Evolutionary conservation across 2,888 invertebrate species (phyloP).

Genomic region (Pyrocoelia pectoralis): DNA sequence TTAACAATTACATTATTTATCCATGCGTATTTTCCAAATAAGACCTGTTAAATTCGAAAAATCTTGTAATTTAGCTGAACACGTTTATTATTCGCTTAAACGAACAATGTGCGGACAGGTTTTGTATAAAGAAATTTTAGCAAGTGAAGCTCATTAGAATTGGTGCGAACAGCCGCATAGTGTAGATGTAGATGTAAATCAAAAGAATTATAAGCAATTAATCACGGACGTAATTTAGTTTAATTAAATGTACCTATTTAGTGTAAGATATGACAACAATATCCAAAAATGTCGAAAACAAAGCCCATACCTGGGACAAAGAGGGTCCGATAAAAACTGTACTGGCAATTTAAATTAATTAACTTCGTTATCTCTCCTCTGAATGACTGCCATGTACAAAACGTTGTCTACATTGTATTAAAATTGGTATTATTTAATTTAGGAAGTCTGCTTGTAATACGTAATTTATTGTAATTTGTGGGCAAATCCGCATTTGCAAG

Average conservation of each 20-base stretch:
- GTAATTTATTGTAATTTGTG: slow-evolving; percentile 39
- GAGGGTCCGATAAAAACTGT: background rate
- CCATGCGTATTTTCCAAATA: no score
- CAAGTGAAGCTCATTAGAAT: no score
- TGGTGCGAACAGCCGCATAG: no score
- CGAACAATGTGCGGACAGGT: no score
- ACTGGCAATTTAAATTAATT: slow-evolving; percentile 10
- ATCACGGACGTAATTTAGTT: background rate
- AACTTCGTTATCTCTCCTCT: slow-evolving; percentile 7
- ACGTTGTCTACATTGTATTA: slow-evolving; percentile 12
- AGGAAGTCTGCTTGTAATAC: slow-evolving; percentile 28
- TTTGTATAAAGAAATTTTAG: no score
- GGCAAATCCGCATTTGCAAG: slow-evolving; percentile 34
- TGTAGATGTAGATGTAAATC: no score
- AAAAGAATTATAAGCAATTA: background rate
- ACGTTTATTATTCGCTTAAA: no score
- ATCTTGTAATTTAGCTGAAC: no score
- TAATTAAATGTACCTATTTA: background rate
- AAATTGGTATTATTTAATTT: slow-evolving; percentile 31
- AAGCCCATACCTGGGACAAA: background rate
- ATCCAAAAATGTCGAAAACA: background rate
- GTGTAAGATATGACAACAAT: background rate
- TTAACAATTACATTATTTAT: no score
- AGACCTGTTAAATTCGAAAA: no score
- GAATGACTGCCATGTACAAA: slow-evolving; percentile 13